Evolutionary conservation across 2,113 vertebrate species (phyloP).

Genomic region (Sorex fumeus): DNA sequence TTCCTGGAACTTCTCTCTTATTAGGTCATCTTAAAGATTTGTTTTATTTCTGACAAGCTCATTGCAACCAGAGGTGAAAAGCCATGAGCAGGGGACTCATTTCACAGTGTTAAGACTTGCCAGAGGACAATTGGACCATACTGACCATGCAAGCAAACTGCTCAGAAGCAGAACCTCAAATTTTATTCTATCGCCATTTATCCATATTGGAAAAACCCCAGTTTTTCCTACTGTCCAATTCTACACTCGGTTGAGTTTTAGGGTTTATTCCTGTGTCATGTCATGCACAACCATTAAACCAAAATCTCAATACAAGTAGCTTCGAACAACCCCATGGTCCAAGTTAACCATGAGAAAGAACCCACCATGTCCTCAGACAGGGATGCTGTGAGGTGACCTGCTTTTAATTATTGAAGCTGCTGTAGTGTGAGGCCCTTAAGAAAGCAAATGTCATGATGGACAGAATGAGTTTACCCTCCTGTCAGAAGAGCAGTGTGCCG

Average conservation of each 20-base stretch:
- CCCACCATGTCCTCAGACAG: slow-evolving; percentile 47
- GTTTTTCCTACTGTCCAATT: slow-evolving; percentile 61
- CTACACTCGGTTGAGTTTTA: not conserved
- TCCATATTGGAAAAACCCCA: slow-evolving; percentile 53
- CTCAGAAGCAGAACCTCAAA: slow-evolving; percentile 69
- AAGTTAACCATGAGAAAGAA: slow-evolving; percentile 45
- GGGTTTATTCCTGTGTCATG: not conserved
- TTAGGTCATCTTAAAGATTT: slow-evolving; percentile 64
- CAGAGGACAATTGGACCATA: slow-evolving; percentile 90
- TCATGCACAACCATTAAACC: not conserved
- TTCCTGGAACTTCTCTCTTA: slow-evolving; percentile 65
- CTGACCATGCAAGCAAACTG: slow-evolving; percentile 85
- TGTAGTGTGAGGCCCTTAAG: slow-evolving; percentile 50
- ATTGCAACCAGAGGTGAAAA: not conserved
- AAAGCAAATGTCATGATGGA: slow-evolving; percentile 74
- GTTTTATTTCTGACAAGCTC: slow-evolving; percentile 72
- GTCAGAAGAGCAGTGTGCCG: slow-evolving; percentile 81
- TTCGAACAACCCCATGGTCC: slow-evolving; percentile 4
- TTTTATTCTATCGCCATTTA: slow-evolving; percentile 68
- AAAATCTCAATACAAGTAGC: not conserved
- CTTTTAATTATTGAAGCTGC: slow-evolving; percentile 77
- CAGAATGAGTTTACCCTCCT: slow-evolving; percentile 86
- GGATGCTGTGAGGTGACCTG: slow-evolving; percentile 34
- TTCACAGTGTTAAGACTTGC: slow-evolving; percentile 86
- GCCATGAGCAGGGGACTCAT: slow-evolving; percentile 84